A percentile compares a stretch with the other conserved stretches of the same genome.
These are phyloP conservation scores for Neodiprion virginianus DNA, from an alignment of 1,140 invertebrate species.

Conservation along the genomic window DNA sequence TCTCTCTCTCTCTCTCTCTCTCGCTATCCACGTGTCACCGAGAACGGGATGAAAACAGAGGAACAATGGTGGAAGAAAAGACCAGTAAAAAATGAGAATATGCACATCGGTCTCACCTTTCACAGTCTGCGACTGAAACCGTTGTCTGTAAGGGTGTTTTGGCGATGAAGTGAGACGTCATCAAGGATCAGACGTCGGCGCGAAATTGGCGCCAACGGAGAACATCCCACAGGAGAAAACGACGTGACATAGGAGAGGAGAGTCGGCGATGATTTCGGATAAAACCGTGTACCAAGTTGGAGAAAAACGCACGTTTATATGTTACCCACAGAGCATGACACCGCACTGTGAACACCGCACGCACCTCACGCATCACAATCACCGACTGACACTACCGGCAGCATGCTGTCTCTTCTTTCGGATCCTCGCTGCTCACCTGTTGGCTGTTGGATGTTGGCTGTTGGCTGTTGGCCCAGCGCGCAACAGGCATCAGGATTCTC, in stretches of 20 bases:
- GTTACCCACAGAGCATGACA: too few species aligned
- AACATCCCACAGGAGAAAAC: slow-evolving; percentile 22
- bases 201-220: slow-evolving; percentile 6
- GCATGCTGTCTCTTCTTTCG: not conserved
- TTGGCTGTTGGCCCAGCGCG: not conserved
- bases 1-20: not conserved
- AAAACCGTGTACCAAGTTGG: too few species aligned
- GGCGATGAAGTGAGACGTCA: too few species aligned
- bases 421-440: not conserved
- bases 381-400: not conserved
- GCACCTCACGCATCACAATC: slow-evolving; percentile 2
- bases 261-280: slow-evolving; percentile 13
- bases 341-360: not conserved
- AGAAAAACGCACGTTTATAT: too few species aligned
- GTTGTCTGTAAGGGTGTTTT: too few species aligned
- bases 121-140: too few species aligned
- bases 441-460: not conserved
- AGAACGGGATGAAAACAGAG: slow-evolving; percentile 13
- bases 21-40: slow-evolving; percentile 26
- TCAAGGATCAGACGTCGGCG: not conserved
- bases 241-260: not conserved
- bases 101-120: too few species aligned
- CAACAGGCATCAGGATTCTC: not conserved
- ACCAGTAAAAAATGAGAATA: slow-evolving; percentile 7
- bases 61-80: slow-evolving; percentile 27